These are phyloP conservation scores for Eretmodus cyanostictus DNA, from an alignment of 2,113 vertebrate genomes.

Conservation along the genomic window DNA sequence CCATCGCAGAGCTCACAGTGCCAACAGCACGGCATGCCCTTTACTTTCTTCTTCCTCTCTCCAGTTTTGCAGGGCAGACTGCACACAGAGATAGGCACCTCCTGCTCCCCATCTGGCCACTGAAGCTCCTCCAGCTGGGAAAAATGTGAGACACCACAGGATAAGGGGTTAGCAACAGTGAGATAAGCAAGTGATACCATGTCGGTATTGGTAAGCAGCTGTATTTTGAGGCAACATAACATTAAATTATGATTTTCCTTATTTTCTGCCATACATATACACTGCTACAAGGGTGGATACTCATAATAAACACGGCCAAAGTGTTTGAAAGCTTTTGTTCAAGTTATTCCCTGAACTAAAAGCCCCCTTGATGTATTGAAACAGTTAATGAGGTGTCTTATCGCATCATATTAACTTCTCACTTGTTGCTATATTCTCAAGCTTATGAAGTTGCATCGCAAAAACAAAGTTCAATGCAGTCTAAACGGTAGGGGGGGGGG, in stretches of 20 bases:
- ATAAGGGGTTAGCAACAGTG: not conserved
- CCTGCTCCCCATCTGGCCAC: constrained; percentile 66
- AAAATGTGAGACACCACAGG: constrained; percentile 15
- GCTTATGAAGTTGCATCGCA: not conserved
- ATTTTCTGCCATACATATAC: not conserved
- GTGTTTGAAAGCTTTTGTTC: not conserved
- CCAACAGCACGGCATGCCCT: constrained; percentile 71
- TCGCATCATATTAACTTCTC: not conserved
- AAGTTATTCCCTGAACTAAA: not conserved
- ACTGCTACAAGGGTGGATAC: not conserved
- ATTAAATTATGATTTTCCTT: not conserved
- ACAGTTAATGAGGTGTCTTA: not conserved
- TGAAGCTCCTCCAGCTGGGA: constrained; percentile 67
- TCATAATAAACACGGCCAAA: not conserved
- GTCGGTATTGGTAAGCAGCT: not conserved
- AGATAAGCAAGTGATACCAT: not conserved
- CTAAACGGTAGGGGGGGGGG: not conserved
- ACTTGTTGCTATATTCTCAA: not conserved
- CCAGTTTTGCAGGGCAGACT: constrained; percentile 67
- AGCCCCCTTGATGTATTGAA: not conserved
- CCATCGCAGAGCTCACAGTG: constrained; percentile 68
- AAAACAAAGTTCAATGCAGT: not conserved
- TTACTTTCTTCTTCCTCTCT: constrained; percentile 68
- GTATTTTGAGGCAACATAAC: not conserved
- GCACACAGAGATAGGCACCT: constrained; percentile 65